Percentiles rank a stretch among this genome's conserved stretches.
These are phyloP conservation scores for Macropis europaea DNA, from an alignment of 2,888 invertebrate species.

Conservation along the genomic window DNA sequence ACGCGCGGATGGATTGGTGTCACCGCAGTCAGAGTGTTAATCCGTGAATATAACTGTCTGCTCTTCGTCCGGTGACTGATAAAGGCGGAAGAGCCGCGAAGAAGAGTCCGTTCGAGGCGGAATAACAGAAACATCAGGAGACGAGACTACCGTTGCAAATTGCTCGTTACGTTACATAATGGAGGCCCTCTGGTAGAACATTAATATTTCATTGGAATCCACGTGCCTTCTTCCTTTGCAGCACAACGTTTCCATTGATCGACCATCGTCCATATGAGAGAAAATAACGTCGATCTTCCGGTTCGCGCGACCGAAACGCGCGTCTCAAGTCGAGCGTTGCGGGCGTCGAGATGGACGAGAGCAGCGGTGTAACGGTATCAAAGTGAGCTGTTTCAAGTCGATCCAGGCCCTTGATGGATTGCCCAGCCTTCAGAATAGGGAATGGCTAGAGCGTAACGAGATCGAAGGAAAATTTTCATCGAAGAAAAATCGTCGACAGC, in stretches of 20 bases:
- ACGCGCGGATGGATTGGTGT: no score
- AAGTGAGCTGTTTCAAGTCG: slow-evolving; percentile 11
- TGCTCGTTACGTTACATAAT: slow-evolving; percentile 2
- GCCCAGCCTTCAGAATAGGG: neutral
- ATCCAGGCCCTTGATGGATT: slow-evolving; percentile 2
- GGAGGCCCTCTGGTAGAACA: neutral
- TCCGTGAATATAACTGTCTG: no score
- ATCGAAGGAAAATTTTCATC: neutral
- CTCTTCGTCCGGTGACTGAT: no score
- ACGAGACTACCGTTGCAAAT: no score
- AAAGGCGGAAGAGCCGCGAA: no score
- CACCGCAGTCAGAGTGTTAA: no score
- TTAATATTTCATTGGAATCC: slow-evolving; percentile 37
- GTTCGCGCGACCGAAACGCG: slow-evolving; percentile 44
- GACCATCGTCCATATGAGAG: slow-evolving; percentile 27
- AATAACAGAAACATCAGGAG: no score
- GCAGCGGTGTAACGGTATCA: slow-evolving; percentile 54
- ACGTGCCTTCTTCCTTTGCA: slow-evolving; percentile 10
- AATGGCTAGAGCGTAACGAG: neutral
- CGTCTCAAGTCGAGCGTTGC: slow-evolving; percentile 28
- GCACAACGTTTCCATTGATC: slow-evolving; percentile 28
- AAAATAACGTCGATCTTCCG: slow-evolving; percentile 39
- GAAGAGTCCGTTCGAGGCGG: no score
- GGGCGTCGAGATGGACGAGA: slow-evolving; percentile 14
- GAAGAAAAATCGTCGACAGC: no score